Evolutionary conservation across 2,113 vertebrate species (phyloP).

Genomic region (Delphinus delphis): DNA sequence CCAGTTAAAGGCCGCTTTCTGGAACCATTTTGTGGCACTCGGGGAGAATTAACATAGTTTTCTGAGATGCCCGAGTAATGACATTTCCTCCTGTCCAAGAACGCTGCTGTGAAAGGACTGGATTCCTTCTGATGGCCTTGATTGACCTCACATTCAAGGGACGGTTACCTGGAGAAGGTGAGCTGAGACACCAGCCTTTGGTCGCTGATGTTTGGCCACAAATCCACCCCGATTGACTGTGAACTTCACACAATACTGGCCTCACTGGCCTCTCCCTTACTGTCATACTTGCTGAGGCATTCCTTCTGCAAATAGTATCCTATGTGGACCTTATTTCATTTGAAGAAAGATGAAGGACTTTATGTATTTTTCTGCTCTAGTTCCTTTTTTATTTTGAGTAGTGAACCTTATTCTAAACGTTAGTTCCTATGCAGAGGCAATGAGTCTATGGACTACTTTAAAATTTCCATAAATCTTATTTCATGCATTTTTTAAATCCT

Average conservation of each 20-base stretch:
- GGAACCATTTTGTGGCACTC: not conserved
- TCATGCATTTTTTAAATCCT: not conserved
- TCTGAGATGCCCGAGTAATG: not conserved
- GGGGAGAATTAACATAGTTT: not conserved
- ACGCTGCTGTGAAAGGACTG: not conserved
- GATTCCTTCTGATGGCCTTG: not conserved
- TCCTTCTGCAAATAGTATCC: not conserved
- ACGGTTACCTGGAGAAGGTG: not conserved
- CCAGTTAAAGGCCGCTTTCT: not conserved
- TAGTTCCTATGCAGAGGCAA: not conserved
- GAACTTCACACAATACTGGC: not conserved
- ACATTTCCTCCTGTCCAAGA: conserved; percentile 5
- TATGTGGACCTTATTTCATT: not conserved
- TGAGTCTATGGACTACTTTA: not conserved
- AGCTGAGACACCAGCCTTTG: not conserved
- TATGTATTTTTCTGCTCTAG: not conserved
- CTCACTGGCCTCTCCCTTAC: fast-evolving
- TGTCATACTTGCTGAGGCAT: not conserved
- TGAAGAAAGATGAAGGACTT: not conserved
- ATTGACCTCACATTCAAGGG: not conserved
- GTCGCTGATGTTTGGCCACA: not conserved
- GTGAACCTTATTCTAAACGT: not conserved
- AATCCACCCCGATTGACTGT: not conserved
- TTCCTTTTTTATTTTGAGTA: not conserved
- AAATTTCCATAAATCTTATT: not conserved